Evolutionary conservation across 2,888 invertebrate species (phyloP).

Genomic region (Ormyrus pomaceus): DNA sequence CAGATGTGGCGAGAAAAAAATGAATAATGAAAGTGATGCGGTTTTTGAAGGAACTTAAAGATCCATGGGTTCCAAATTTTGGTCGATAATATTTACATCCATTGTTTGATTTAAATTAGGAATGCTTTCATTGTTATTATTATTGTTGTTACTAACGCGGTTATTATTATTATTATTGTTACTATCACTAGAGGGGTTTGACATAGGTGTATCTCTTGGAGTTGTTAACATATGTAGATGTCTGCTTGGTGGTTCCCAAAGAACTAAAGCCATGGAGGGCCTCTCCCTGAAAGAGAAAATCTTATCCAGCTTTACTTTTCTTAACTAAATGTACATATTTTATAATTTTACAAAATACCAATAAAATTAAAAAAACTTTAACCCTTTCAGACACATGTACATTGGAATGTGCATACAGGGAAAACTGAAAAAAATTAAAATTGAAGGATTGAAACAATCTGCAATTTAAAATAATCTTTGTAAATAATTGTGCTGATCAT

Average conservation of each 20-base stretch:
- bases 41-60: constrained; percentile 63
- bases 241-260: constrained; percentile 86
- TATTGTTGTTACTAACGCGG: constrained; percentile 58
- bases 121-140: constrained; percentile 64
- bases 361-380: not conserved
- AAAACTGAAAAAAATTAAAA: no score
- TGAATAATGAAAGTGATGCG: constrained; percentile 26
- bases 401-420: no score
- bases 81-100: constrained; percentile 56
- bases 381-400: no score
- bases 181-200: constrained; percentile 58
- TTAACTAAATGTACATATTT: not conserved
- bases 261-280: constrained; percentile 87
- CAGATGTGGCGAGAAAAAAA: constrained; percentile 22
- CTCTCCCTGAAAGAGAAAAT: constrained; percentile 78
- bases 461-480: no score
- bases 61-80: constrained; percentile 71
- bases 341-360: not conserved
- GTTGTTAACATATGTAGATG: constrained; percentile 73
- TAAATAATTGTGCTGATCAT: no score
- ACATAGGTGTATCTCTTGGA: constrained; percentile 61
- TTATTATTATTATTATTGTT: constrained; percentile 59
- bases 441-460: no score
- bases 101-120: constrained; percentile 67
- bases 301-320: constrained; percentile 60